A percentile compares a stretch with the other conserved stretches of the same genome.
Evolutionary conservation across 2,888 invertebrate species (phyloP).

Genomic region (Neoascia interrupta): DNA sequence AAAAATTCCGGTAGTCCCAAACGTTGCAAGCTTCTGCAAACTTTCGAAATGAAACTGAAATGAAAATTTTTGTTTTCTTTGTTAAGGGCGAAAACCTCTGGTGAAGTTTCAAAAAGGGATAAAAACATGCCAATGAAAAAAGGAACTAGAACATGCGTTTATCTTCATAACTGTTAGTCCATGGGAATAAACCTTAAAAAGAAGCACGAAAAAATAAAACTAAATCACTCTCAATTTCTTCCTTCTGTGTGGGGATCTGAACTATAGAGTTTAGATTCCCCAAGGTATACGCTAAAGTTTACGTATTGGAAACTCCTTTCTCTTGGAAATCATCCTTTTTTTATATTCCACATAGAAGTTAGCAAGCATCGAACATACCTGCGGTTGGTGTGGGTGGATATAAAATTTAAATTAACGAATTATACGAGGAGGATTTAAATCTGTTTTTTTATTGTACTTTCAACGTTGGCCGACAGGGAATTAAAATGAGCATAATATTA

Average conservation of each 20-base stretch:
- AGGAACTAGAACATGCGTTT: slow-evolving; percentile 43
- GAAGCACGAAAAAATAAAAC: neutral
- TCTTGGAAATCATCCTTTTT: slow-evolving; percentile 2
- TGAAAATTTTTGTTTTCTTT: slow-evolving; percentile 29
- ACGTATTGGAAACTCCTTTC: slow-evolving; percentile 1
- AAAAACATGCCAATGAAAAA: no score
- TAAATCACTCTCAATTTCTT: slow-evolving; percentile 48
- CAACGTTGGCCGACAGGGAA: no score
- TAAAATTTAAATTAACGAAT: slow-evolving; percentile 60
- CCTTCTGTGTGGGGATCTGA: slow-evolving; percentile 20
- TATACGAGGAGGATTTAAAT: slow-evolving; percentile 17
- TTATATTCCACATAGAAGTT: slow-evolving; percentile 2
- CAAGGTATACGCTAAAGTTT: no score
- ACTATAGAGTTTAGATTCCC: slow-evolving; percentile 38
- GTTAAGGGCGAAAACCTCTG: no score
- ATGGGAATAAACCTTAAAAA: neutral
- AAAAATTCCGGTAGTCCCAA: slow-evolving; percentile 32
- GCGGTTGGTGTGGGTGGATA: slow-evolving; percentile 18
- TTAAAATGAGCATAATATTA: no score
- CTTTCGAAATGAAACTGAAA: slow-evolving; percentile 36
- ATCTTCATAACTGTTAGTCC: slow-evolving; percentile 56
- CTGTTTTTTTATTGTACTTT: no score
- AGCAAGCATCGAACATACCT: slow-evolving; percentile 32
- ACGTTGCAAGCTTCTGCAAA: slow-evolving; percentile 14
- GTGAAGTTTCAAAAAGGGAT: no score